These are phyloP conservation scores for Melinopterus prodromus DNA, from an alignment of 2,888 invertebrate species.

Conservation along the genomic window DNA sequence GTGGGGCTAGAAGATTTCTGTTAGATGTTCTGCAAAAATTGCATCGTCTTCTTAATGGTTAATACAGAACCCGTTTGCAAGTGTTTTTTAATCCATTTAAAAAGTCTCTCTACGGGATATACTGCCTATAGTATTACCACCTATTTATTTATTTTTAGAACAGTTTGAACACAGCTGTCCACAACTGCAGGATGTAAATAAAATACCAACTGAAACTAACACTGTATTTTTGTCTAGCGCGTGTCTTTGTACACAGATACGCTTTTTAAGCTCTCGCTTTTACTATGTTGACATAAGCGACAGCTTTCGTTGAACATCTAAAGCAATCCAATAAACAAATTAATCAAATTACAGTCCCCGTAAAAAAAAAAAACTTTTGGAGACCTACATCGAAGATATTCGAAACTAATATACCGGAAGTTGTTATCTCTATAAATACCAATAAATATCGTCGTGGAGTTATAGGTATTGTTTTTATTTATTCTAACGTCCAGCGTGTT, in stretches of 20 bases:
- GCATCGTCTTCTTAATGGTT: too few species aligned
- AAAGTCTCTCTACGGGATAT: too few species aligned
- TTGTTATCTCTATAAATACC: neutral
- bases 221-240: neutral
- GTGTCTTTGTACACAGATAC: neutral
- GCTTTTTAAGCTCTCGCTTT: neutral
- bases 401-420: neutral
- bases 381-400: neutral
- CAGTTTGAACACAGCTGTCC: neutral
- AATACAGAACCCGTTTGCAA: too few species aligned
- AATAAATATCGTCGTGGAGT: neutral
- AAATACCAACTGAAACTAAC: neutral
- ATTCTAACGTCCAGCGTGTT: constrained; percentile 30
- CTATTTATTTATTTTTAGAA: neutral
- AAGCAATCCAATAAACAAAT: neutral
- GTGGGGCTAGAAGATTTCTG: too few species aligned
- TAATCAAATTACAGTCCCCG: neutral
- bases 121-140: too few species aligned
- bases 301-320: neutral
- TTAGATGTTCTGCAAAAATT: too few species aligned
- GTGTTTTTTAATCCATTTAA: too few species aligned
- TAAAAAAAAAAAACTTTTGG: neutral
- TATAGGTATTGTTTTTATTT: constrained; percentile 34
- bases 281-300: constrained; percentile 4
- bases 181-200: neutral